Base-by-base conservation (phyloP, 2,888 invertebrate genomes). In the Ichneumon xanthorius region DNA sequence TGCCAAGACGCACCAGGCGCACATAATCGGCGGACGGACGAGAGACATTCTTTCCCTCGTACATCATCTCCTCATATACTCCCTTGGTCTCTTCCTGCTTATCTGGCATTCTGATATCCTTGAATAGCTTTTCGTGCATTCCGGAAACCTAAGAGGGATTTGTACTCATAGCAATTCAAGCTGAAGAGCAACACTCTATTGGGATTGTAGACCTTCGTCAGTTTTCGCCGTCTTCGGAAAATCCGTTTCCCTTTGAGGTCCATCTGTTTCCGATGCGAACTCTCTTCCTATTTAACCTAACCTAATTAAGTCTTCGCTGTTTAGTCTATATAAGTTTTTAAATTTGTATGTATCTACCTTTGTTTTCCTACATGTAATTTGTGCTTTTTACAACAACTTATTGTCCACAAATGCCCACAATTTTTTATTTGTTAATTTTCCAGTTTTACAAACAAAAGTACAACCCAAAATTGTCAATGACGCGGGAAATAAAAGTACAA, bases 61-160 rank as follows among this genome's bases (percentile, higher is more conserved):
- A 22, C 65, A 68, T 73, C 70, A 26, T 73, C 68, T 73, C 48
- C 63, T 48, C 68, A 30, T 30, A 40, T 70, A 45, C 22, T 16
- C 48, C 19, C 19, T 45, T 61, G 30, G 37, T 78, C 40, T 48
- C 26, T 75, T 63, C 53, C n/a, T n/a, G 16, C 30, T 63, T 63
- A 14, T 63, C 45, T 14, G 1, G 48, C 48, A 33, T 76, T 65
- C 37, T 71, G 71, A 76, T 71, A 65, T 72, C 63, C 70, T 72
- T 65, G 67, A 84, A 80, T 77, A 50, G 72, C 67, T 80, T 84
- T 77, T 80, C 80, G 65, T 76, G 65, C 67, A 65, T 84, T 80
- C 37, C 61, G 65, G 45, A 75, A 73, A 79, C 61, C 26, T 16
- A 48, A 16, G 45, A 48, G 19, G 48, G 45, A 77, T 58, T 50